Evolutionary conservation across 2,797 vertebrate species (phyloP).

Genomic region (Pseudomugil gertrudae): DNA sequence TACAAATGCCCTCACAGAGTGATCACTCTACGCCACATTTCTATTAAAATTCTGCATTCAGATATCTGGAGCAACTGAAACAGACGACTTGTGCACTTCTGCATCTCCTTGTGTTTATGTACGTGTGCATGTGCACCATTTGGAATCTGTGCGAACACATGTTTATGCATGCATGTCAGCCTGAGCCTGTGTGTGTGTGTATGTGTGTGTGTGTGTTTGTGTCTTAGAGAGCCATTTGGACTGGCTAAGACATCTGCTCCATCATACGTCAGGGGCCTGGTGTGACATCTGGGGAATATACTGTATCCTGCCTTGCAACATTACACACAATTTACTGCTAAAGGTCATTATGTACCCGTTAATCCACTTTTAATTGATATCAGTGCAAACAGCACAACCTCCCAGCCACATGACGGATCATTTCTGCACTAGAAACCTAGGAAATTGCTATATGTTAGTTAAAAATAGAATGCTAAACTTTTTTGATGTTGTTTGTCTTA

Average conservation of each 20-base stretch:
- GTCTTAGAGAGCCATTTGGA: constrained; percentile 86
- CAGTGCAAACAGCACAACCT: constrained; percentile 88
- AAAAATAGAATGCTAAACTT: constrained; percentile 73
- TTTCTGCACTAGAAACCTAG: constrained; percentile 76
- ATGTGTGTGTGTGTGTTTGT: constrained; percentile 66
- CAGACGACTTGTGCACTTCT: constrained; percentile 49
- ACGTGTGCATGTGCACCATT: constrained; percentile 46
- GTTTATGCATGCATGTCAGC: constrained; percentile 68
- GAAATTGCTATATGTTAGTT: constrained; percentile 79
- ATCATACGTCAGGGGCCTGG: constrained; percentile 88
- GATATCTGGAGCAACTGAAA: constrained; percentile 59
- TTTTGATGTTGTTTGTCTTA: constrained; percentile 40
- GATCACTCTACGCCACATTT: constrained; percentile 58
- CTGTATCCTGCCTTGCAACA: constrained; percentile 90
- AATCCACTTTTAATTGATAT: constrained; percentile 92
- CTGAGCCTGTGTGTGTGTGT: constrained; percentile 47
- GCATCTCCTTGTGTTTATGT: constrained; percentile 39
- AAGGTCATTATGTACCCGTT: constrained; percentile 90
- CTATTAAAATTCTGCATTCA: constrained; percentile 66
- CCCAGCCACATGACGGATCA: constrained; percentile 84
- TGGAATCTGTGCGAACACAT: constrained; percentile 72
- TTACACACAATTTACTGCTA: constrained; percentile 92
- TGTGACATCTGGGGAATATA: constrained; percentile 90
- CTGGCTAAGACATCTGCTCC: constrained; percentile 88
- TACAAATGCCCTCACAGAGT: constrained; percentile 41